Evolutionary conservation across 2,888 invertebrate species (phyloP).

Genomic region (Caenorhabditis sp.): DNA sequence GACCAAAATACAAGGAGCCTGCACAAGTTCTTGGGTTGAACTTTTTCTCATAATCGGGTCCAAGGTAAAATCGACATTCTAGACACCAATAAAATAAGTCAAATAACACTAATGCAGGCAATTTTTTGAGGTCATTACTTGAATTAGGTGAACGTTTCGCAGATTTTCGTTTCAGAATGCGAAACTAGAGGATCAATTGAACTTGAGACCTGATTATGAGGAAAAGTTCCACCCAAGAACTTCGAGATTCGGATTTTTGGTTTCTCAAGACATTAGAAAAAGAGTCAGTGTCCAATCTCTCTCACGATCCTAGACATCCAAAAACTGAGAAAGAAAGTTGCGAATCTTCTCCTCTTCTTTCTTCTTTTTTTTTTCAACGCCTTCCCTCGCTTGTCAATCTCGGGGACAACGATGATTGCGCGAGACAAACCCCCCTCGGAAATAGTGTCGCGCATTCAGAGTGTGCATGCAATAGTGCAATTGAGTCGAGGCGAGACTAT

Average conservation of each 20-base stretch:
- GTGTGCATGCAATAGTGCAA: conserved; percentile 24
- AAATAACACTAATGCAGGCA: too few species aligned
- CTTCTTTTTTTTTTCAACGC: conserved; percentile 10
- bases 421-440: conserved; percentile 42
- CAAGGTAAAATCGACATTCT: too few species aligned
- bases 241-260: not conserved
- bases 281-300: conserved; percentile 12
- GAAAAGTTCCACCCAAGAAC: not conserved
- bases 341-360: conserved; percentile 16
- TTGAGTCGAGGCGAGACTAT: conserved; percentile 23
- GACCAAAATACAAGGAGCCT: not conserved
- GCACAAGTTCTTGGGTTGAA: not conserved
- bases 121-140: too few species aligned
- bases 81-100: too few species aligned
- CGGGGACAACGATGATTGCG: conserved; percentile 58
- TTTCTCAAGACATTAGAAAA: not conserved
- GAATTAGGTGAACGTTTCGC: too few species aligned
- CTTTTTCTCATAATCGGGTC: too few species aligned
- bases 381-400: conserved; percentile 27
- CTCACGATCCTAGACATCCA: conserved; percentile 18
- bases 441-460: conserved; percentile 36
- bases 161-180: too few species aligned
- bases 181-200: too few species aligned
- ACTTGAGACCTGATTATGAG: too few species aligned
- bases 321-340: conserved; percentile 30